These are phyloP conservation scores for Pachyuromys duprasi DNA, from an alignment of 2,797 vertebrate species.

Conservation along the genomic window DNA sequence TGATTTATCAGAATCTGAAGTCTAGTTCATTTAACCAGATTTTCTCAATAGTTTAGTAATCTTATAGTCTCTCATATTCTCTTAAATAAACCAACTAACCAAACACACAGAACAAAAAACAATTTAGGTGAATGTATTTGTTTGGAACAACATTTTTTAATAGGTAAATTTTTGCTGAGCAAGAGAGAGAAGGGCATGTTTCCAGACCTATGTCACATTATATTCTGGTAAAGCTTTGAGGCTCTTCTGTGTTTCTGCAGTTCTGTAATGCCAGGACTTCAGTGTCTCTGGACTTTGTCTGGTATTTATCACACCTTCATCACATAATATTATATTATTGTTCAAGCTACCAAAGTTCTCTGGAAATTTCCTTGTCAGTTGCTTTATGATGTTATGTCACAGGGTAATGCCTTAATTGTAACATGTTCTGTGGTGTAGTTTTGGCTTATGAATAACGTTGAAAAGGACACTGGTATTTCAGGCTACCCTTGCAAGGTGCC, in stretches of 20 bases:
- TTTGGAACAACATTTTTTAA: not conserved
- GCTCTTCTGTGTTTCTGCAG: not conserved
- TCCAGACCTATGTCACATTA: not conserved
- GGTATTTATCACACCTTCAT: not conserved
- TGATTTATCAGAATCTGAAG: constrained; percentile 1
- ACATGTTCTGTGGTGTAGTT: not conserved
- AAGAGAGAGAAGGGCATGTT: not conserved
- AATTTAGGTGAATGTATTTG: not conserved
- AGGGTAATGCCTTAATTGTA: not conserved
- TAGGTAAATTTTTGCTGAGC: not conserved
- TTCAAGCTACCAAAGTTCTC: not conserved
- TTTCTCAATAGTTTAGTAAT: not conserved
- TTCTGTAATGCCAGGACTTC: not conserved
- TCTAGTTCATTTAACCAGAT: not conserved
- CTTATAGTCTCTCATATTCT: not conserved
- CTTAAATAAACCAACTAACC: not conserved
- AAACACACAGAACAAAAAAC: not conserved
- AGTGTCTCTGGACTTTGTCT: not conserved
- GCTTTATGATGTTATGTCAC: not conserved
- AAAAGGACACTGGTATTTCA: not conserved
- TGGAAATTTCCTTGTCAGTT: not conserved
- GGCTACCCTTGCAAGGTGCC: not conserved
- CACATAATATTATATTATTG: not conserved
- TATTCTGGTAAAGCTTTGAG: not conserved
- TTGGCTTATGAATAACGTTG: not conserved